These are phyloP conservation scores for Drosophila melanosoma DNA, from an alignment of 2,888 invertebrate species.

Conservation along the genomic window DNA sequence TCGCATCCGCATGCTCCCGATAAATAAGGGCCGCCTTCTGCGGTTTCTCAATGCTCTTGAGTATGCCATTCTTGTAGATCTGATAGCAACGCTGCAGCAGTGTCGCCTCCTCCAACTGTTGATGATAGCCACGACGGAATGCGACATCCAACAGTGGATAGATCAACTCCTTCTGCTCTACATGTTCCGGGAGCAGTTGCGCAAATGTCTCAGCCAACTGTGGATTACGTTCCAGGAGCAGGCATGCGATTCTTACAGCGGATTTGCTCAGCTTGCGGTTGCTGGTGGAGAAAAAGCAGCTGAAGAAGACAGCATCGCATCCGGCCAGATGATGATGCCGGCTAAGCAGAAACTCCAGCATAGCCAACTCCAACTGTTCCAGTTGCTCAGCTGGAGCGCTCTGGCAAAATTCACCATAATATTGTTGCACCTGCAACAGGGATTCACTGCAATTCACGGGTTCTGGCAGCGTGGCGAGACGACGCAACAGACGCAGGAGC, in stretches of 20 bases:
- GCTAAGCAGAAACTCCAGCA: constrained; percentile 87
- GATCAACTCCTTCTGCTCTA: constrained; percentile 88
- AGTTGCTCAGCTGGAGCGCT: constrained; percentile 84
- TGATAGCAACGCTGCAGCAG: constrained; percentile 87
- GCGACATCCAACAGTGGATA: constrained; percentile 87
- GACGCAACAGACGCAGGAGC: constrained; percentile 85
- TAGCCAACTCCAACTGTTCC: constrained; percentile 86
- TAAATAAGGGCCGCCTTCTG: constrained; percentile 89
- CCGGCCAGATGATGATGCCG: constrained; percentile 87
- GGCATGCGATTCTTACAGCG: constrained; percentile 87
- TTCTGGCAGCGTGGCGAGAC: constrained; percentile 84
- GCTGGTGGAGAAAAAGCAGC: constrained; percentile 86
- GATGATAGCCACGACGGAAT: constrained; percentile 77
- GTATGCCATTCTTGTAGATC: constrained; percentile 88
- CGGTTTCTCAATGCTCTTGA: constrained; percentile 88
- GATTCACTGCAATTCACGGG: constrained; percentile 77
- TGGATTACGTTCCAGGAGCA: constrained; percentile 86
- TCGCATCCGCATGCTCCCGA: constrained; percentile 87
- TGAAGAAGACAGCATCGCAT: constrained; percentile 86
- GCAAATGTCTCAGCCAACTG: constrained; percentile 57
- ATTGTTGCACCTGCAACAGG: constrained; percentile 84
- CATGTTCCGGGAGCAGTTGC: constrained; percentile 76
- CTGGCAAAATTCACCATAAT: constrained; percentile 85
- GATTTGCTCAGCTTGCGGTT: constrained; percentile 86
- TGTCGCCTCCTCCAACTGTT: constrained; percentile 83